Conservation (phyloP, 2,888 invertebrate species). For the Scrobipalpa costella region DNA sequence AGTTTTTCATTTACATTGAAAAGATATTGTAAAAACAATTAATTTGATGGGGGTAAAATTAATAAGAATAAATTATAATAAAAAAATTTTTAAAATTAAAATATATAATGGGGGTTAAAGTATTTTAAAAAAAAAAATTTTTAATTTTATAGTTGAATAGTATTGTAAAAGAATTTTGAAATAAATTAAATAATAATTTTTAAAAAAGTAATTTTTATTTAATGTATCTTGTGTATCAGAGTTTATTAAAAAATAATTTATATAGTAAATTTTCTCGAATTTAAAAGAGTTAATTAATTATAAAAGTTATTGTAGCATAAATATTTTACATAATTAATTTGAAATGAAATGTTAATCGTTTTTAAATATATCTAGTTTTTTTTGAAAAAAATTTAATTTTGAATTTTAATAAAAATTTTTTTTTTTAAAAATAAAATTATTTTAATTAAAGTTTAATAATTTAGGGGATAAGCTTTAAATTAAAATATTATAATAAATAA, state of each 20-base stretch:
- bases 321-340: slow-evolving; percentile 82
- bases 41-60: slow-evolving; percentile 59
- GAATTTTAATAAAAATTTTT: slow-evolving; percentile 69
- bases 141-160: slow-evolving; percentile 78
- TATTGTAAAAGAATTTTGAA: slow-evolving; percentile 81
- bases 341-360: slow-evolving; percentile 85
- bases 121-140: slow-evolving; percentile 78
- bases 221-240: slow-evolving; percentile 88
- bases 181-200: slow-evolving; percentile 71
- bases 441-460: slow-evolving; percentile 64
- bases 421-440: slow-evolving; percentile 38
- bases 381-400: slow-evolving; percentile 79
- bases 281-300: slow-evolving; percentile 83
- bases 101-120: slow-evolving; percentile 66
- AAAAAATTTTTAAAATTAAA: slow-evolving; percentile 68
- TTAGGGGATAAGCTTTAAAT: slow-evolving; percentile 83
- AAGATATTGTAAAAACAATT: slow-evolving; percentile 72
- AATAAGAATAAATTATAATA: slow-evolving; percentile 65
- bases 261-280: slow-evolving; percentile 79
- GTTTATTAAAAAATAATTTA: slow-evolving; percentile 79
- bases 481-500: slow-evolving; percentile 79
- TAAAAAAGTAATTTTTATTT: slow-evolving; percentile 80
- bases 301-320: slow-evolving; percentile 81
- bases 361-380: slow-evolving; percentile 85
- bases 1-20: slow-evolving; percentile 86